phyloP scores from a whole-genome alignment of 2,113 vertebrate species.

The Sinosuthora webbiana region DNA sequence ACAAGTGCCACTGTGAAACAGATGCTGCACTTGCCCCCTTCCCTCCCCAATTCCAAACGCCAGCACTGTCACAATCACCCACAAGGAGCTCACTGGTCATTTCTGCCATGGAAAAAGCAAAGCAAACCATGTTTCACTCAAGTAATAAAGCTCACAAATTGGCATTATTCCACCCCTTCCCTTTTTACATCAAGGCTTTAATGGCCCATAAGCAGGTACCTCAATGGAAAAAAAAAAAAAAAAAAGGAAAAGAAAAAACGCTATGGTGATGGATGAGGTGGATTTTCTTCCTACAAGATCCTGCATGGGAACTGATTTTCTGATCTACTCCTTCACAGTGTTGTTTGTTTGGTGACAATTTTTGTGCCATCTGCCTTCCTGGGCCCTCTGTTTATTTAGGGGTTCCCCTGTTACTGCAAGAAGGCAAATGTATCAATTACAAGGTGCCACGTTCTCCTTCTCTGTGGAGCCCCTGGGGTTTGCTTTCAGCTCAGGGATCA shows the following conservation, averaged over 20 bases:
- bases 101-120: not conserved
- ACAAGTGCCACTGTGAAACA: not conserved
- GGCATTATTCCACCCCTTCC: not conserved
- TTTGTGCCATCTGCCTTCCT: not conserved
- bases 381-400: not conserved
- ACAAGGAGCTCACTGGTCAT: not conserved
- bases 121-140: not conserved
- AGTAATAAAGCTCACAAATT: not conserved
- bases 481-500: not conserved
- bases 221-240: not conserved
- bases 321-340: not conserved
- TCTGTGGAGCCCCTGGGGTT: not conserved
- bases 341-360: not conserved
- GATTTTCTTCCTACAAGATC: not conserved
- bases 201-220: not conserved
- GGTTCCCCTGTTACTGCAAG: not conserved
- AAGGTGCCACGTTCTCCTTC: not conserved
- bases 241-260: not conserved
- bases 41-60: not conserved
- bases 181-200: not conserved
- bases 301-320: not conserved
- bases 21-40: not conserved
- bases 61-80: not conserved
- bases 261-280: slow-evolving; percentile 64
- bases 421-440: not conserved